phyloP scores from a whole-genome alignment of 1,140 invertebrate species.

The Trichoplusia ni region DNA sequence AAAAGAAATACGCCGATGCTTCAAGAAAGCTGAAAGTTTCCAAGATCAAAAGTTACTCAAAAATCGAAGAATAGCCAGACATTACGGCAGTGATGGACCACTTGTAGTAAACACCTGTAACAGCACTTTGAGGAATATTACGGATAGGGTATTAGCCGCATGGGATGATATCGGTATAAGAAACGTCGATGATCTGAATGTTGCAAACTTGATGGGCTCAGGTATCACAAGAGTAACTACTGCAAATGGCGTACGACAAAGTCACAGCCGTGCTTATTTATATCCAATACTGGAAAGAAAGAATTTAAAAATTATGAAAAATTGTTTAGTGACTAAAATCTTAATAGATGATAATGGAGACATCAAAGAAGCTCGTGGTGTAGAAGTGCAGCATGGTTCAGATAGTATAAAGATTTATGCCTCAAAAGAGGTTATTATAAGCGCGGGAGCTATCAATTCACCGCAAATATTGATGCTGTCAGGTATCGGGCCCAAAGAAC shows the following conservation, averaged over 20 bases:
- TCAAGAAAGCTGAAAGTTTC: slow-evolving; percentile 55
- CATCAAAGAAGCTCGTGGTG: slow-evolving; percentile 38
- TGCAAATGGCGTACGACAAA: too few relatives aligned
- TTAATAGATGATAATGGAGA: slow-evolving; percentile 45
- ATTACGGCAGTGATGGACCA: slow-evolving; percentile 52
- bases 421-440: slow-evolving; percentile 78
- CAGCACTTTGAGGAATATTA: slow-evolving; percentile 39
- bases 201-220: slow-evolving; percentile 62
- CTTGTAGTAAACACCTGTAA: slow-evolving; percentile 53
- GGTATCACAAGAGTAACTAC: slow-evolving; percentile 80
- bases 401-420: slow-evolving; percentile 35
- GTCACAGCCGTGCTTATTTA: slow-evolving; percentile 84
- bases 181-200: slow-evolving; percentile 54
- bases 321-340: slow-evolving; percentile 76
- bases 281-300: slow-evolving; percentile 69
- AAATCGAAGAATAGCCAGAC: slow-evolving; percentile 32
- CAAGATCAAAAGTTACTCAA: slow-evolving; percentile 41
- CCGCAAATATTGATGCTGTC: slow-evolving; percentile 73
- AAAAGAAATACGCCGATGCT: slow-evolving; percentile 46
- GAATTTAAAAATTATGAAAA: slow-evolving; percentile 86
- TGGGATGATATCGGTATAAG: slow-evolving; percentile 56
- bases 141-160: slow-evolving; percentile 61
- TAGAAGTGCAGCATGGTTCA: neutral
- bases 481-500: slow-evolving; percentile 59
- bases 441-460: slow-evolving; percentile 75